Evolutionary conservation across 2,888 invertebrate genomes (phyloP).

Genomic region (Esperia sulphurella): DNA sequence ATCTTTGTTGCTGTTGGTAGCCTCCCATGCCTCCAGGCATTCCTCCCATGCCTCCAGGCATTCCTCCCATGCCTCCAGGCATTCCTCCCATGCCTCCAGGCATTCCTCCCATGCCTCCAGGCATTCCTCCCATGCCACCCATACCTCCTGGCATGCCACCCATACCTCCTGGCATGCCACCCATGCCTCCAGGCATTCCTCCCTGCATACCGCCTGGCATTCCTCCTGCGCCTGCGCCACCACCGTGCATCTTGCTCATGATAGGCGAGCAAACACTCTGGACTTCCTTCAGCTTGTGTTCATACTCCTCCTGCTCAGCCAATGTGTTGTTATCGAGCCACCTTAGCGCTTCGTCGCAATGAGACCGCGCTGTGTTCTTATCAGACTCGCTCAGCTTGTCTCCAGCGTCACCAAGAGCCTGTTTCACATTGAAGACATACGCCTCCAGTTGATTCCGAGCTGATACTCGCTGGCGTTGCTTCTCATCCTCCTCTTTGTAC

Average conservation of each 20-base stretch:
- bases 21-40: not conserved
- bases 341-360: slow-evolving; percentile 75
- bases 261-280: slow-evolving; percentile 70
- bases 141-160: no score
- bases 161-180: not conserved
- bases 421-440: slow-evolving; percentile 82
- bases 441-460: slow-evolving; percentile 83
- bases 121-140: no score
- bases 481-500: slow-evolving; percentile 83
- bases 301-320: slow-evolving; percentile 80
- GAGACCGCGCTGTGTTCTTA: slow-evolving; percentile 56
- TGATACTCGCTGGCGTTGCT: slow-evolving; percentile 80
- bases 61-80: no score
- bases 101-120: no score
- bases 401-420: slow-evolving; percentile 76
- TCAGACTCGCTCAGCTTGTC: slow-evolving; percentile 79
- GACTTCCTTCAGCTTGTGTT: slow-evolving; percentile 74
- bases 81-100: no score
- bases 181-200: not conserved
- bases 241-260: slow-evolving; percentile 71
- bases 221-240: slow-evolving; percentile 64
- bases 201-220: slow-evolving; percentile 6
- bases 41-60: no score
- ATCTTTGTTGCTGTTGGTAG: not conserved
- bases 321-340: slow-evolving; percentile 83